These are phyloP conservation scores for Sturnus vulgaris DNA, from an alignment of 2,113 vertebrate species.

Conservation along the genomic window DNA sequence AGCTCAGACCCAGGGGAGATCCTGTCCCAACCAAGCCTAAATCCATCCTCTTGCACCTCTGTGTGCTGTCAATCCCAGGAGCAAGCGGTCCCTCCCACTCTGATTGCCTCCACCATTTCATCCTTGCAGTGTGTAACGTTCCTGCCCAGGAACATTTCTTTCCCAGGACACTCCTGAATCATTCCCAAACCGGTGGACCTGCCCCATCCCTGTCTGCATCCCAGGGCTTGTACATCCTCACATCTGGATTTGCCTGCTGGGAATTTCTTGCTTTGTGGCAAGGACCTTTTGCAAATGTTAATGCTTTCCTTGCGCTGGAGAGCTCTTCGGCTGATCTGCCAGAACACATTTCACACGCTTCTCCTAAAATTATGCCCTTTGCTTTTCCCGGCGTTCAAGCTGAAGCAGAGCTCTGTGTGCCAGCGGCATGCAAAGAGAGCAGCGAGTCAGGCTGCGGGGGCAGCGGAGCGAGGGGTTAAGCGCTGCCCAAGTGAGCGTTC, in stretches of 20 bases:
- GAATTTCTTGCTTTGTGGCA: not conserved
- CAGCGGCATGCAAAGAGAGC: not conserved
- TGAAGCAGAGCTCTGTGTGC: not conserved
- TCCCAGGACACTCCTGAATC: not conserved
- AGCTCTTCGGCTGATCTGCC: conserved; percentile 51
- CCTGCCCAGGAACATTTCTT: not conserved
- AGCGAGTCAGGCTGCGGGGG: not conserved
- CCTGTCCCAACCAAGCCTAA: not conserved
- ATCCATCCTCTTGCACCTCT: not conserved
- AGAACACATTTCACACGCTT: conserved; percentile 67
- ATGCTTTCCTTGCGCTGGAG: conserved; percentile 49
- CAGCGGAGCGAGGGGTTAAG: not conserved
- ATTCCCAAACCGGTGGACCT: not conserved
- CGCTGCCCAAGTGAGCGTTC: not conserved
- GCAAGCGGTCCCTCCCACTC: not conserved
- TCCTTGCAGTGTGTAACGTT: fast-evolving
- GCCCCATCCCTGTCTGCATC: not conserved
- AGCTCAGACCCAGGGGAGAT: not conserved
- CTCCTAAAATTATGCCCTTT: conserved; percentile 62
- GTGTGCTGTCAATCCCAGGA: fast-evolving
- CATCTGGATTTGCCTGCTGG: conserved; percentile 30
- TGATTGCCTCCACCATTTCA: not conserved
- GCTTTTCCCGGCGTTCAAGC: not conserved
- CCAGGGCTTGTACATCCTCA: not conserved
- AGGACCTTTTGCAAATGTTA: conserved; percentile 66